Conservation (phyloP, 2,113 vertebrate species). For the Embiotoca jacksoni region DNA sequence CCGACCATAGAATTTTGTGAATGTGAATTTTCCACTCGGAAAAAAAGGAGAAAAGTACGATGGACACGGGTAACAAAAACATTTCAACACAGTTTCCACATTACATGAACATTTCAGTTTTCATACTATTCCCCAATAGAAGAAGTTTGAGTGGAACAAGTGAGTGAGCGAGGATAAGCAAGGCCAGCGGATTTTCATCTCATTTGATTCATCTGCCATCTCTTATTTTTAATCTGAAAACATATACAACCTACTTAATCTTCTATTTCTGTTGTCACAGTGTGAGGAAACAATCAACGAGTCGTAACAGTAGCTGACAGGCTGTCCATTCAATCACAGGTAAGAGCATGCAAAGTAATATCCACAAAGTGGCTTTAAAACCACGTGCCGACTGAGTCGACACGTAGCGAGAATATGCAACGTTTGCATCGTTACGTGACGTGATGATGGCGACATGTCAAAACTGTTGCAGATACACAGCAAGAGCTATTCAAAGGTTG, state of each 20-base stretch:
- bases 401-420: no score
- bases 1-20: neutral
- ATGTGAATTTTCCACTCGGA: conserved; percentile 27
- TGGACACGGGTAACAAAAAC: neutral
- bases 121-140: conserved; percentile 4
- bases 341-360: no score
- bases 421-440: no score
- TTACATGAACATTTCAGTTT: conserved; percentile 27
- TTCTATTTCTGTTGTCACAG: neutral
- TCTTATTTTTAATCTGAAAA: conserved; percentile 6
- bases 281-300: neutral
- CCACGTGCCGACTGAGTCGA: no score
- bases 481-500: no score
- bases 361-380: no score
- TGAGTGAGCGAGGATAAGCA: neutral
- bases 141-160: neutral
- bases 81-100: conserved; percentile 68
- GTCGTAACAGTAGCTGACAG: no score
- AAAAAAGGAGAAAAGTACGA: neutral
- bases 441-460: no score
- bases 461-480: no score
- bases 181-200: conserved; percentile 1
- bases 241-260: neutral
- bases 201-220: neutral
- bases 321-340: no score